Percentiles rank a stretch among this genome's conserved stretches.
Conservation (phyloP, 2,113 vertebrate species). For the Pachycephala philippinensis region DNA sequence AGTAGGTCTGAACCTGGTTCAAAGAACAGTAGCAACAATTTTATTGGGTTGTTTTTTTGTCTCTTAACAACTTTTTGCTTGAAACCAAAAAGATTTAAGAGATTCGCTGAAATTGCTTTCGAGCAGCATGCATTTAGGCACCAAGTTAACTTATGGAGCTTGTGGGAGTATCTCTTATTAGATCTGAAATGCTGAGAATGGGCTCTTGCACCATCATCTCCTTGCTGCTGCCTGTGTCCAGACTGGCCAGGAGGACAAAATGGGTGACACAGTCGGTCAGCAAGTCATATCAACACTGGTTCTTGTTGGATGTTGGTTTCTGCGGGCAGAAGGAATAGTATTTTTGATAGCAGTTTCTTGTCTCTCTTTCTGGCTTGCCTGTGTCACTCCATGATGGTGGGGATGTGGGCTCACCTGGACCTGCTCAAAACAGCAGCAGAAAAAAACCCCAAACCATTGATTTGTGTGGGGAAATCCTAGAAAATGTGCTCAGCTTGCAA, state of each 20-base stretch:
- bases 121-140: fast-evolving
- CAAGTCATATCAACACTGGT: fast-evolving
- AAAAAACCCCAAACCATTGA: neutral
- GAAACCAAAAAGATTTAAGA: neutral
- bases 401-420: neutral
- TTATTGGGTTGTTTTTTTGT: neutral
- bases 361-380: neutral
- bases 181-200: fast-evolving
- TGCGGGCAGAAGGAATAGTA: neutral
- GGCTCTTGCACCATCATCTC: neutral
- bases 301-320: neutral
- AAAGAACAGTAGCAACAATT: neutral
- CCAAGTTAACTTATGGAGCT: neutral
- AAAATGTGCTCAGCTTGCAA: neutral
- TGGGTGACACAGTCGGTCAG: fast-evolving
- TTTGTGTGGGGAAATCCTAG: neutral
- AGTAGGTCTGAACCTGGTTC: neutral
- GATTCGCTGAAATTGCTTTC: neutral
- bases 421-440: neutral
- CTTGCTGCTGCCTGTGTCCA: neutral
- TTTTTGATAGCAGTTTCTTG: neutral
- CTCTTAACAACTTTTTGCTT: neutral
- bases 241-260: fast-evolving
- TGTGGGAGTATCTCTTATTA: neutral
- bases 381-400: fast-evolving